Conservation (phyloP, 2,797 vertebrate species). For the Salmo trutta region DNA sequence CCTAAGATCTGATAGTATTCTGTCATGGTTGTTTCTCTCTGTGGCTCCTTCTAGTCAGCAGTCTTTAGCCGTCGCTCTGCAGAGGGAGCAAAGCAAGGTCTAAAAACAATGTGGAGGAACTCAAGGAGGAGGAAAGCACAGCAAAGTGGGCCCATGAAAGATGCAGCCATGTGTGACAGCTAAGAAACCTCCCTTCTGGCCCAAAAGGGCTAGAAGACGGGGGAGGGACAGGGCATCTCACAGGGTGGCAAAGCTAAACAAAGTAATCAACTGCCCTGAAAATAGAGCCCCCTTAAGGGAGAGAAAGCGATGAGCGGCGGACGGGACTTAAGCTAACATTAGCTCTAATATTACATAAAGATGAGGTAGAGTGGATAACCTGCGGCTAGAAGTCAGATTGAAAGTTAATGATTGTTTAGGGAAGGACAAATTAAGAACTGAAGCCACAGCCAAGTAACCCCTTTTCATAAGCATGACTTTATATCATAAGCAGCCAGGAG, state of each 20-base stretch:
- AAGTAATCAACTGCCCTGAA: slow-evolving; percentile 56
- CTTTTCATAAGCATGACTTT: background rate
- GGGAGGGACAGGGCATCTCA: slow-evolving; percentile 25
- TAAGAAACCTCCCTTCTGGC: slow-evolving; percentile 10
- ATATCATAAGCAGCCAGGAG: no score
- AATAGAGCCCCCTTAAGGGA: slow-evolving; percentile 42
- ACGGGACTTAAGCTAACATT: no score
- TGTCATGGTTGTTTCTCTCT: slow-evolving; percentile 79
- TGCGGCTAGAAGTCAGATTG: no score
- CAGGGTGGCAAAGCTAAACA: slow-evolving; percentile 48
- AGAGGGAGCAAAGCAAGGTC: slow-evolving; percentile 36
- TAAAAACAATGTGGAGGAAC: slow-evolving; percentile 36
- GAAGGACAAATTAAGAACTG: background rate
- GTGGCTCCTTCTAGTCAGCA: slow-evolving; percentile 26
- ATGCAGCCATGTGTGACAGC: slow-evolving; percentile 31
- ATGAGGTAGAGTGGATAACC: no score
- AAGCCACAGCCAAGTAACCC: background rate
- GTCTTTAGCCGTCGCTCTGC: slow-evolving; percentile 23
- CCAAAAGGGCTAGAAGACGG: slow-evolving; percentile 16
- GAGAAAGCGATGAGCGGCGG: background rate
- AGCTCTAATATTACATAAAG: no score
- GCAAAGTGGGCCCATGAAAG: slow-evolving; percentile 3
- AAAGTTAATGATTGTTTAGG: no score
- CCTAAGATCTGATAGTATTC: slow-evolving; percentile 93
- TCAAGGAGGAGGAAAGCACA: background rate